Evolutionary conservation across 2,888 invertebrate genomes (phyloP).

Genomic region (Andrena trimmerana): DNA sequence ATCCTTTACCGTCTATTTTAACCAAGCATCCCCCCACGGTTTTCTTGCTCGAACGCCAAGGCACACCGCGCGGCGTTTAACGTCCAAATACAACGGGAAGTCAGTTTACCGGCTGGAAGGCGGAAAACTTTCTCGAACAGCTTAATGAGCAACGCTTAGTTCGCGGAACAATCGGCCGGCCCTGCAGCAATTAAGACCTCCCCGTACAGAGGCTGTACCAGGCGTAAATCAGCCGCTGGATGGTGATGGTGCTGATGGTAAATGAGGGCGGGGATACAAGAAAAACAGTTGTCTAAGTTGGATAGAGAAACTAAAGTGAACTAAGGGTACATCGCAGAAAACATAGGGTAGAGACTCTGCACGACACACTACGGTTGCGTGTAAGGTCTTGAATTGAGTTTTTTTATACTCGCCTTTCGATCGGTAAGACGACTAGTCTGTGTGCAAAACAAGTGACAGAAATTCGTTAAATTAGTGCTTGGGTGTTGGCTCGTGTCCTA

Average conservation of each 20-base stretch:
- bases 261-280: constrained; percentile 12
- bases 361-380: constrained; percentile 59
- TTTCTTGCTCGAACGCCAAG: constrained; percentile 24
- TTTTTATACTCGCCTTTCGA: constrained; percentile 84
- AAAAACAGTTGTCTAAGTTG: constrained; percentile 46
- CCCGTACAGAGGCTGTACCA: constrained; percentile 44
- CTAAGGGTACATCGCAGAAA: constrained; percentile 49
- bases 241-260: background rate
- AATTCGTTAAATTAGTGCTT: constrained; percentile 79
- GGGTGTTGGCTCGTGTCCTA: constrained; percentile 59
- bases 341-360: constrained; percentile 30
- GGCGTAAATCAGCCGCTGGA: constrained; percentile 54
- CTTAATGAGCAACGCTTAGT: constrained; percentile 70
- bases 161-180: constrained; percentile 67
- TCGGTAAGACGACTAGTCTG: constrained; percentile 82
- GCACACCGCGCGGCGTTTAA: constrained; percentile 34
- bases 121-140: constrained; percentile 63
- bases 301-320: constrained; percentile 22
- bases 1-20: constrained; percentile 40
- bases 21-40: constrained; percentile 4
- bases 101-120: constrained; percentile 56
- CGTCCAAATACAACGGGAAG: constrained; percentile 56
- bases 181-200: constrained; percentile 70
- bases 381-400: constrained; percentile 50
- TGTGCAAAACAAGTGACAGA: constrained; percentile 81